Evolutionary conservation across 2,888 invertebrate species (phyloP), one percentile per base, ranked within the genome.

Genomic region (Didymodactylos carnosus): DNA sequence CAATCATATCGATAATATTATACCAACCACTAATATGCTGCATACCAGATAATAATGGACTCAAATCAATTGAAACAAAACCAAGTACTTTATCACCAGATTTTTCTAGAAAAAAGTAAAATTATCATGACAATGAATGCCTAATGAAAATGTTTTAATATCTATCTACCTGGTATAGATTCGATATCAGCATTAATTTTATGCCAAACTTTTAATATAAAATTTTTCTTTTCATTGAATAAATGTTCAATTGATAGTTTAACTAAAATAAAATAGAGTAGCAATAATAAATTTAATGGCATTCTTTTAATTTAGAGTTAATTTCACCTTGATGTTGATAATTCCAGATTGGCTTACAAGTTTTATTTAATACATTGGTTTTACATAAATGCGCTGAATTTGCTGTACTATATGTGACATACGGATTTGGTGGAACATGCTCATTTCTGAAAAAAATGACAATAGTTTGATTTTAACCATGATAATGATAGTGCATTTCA

Each of bases 191-290:
- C 62, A 62, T 62, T 35, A 8, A 62, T 29, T 73, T 83, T 82
- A 76, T 82, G 82, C 83, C 82, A 83, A 35, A 82, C 82, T 79
- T 83, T 83, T 39, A 83, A 78, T 19, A 82, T 80, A 69, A 83
- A 77, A 77, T 81, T 79, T 81, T 82, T 76, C 19, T 79, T 77
- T 16, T 77, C 76, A 75, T 81, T 79, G 49, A 78, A 77, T 25
- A 82, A 77, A 25, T 78, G 62, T 62, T 62, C 62, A n/a, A 62
- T 19, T n/a, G 62, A 62, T 35, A 62, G n/a, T 62, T 62, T 62
- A 35, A 35, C 4, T 1, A 35, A 35, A n/a, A n/a, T n/a, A n/a
- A n/a, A n/a, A n/a, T n/a, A n/a, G n/a, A n/a, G n/a, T n/a, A n/a
- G n/a, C n/a, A n/a, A n/a, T n/a, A n/a, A n/a, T n/a, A n/a, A n/a